Conservation (phyloP, 2,113 vertebrate genomes). For the Oryzias melastigma region DNA sequence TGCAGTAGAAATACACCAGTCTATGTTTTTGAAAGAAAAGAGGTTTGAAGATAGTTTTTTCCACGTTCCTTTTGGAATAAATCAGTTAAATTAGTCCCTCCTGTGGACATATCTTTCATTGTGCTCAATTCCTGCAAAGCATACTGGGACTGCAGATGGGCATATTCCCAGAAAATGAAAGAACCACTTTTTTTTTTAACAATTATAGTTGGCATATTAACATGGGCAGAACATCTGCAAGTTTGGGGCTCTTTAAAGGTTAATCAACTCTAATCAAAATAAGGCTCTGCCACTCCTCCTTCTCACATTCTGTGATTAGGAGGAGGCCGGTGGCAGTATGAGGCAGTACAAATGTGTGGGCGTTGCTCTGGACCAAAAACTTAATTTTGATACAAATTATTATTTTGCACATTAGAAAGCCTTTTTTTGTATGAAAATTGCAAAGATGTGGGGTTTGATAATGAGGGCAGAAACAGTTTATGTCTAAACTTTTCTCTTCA, state of each 20-base stretch:
- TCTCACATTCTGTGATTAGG: too few relatives aligned
- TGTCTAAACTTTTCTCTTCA: too few relatives aligned
- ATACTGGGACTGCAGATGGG: background rate
- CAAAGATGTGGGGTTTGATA: too few relatives aligned
- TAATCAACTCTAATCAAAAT: constrained; percentile 1
- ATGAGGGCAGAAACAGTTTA: too few relatives aligned
- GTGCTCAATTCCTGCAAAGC: background rate
- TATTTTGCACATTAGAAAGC: too few relatives aligned
- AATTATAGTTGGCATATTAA: background rate
- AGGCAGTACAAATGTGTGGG: too few relatives aligned
- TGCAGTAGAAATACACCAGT: constrained; percentile 61
- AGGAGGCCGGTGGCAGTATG: too few relatives aligned
- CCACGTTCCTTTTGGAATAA: constrained; percentile 40
- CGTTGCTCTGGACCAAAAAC: too few relatives aligned
- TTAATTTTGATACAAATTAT: too few relatives aligned
- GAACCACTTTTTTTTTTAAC: too few relatives aligned
- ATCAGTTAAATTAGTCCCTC: constrained; percentile 46
- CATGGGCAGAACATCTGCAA: background rate
- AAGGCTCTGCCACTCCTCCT: background rate
- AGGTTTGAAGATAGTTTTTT: constrained; percentile 48
- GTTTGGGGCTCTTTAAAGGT: background rate
- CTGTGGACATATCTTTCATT: too few relatives aligned
- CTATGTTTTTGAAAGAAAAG: constrained; percentile 51
- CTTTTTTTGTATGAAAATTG: too few relatives aligned
- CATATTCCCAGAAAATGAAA: background rate